Evolutionary conservation across 2,113 vertebrate genomes (phyloP).

Genomic region (Danionella cerebrum): DNA sequence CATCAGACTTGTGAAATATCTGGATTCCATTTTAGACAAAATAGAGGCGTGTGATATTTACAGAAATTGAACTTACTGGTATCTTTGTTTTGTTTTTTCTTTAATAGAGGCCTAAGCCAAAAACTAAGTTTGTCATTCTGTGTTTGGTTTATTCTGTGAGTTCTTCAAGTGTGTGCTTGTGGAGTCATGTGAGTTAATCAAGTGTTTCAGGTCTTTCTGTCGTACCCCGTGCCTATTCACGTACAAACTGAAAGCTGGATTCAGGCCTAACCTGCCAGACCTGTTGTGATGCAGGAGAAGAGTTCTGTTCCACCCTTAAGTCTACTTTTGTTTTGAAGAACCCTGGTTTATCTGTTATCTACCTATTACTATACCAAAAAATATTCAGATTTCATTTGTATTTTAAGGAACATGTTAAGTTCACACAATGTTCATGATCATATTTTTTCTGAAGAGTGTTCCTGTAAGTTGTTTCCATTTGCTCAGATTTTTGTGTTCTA

Average conservation of each 20-base stretch:
- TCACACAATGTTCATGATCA: too few species aligned
- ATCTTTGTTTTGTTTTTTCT: too few species aligned
- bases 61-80: too few species aligned
- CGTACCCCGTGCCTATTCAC: not conserved
- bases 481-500: too few species aligned
- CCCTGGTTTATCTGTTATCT: slow-evolving; percentile 33
- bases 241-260: slow-evolving; percentile 36
- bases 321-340: slow-evolving; percentile 51
- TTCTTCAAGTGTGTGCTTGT: slow-evolving; percentile 27
- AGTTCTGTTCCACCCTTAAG: slow-evolving; percentile 43
- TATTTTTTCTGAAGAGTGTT: too few species aligned
- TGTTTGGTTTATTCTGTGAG: slow-evolving; percentile 32
- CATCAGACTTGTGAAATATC: not conserved
- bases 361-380: slow-evolving; percentile 40
- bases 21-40: not conserved
- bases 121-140: too few species aligned
- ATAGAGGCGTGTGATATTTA: too few species aligned
- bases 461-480: too few species aligned
- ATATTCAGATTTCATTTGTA: too few species aligned
- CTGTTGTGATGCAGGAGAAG: slow-evolving; percentile 47
- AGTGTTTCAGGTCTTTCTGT: slow-evolving; percentile 45
- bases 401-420: too few species aligned
- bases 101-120: not conserved
- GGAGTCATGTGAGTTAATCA: slow-evolving; percentile 37
- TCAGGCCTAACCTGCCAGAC: slow-evolving; percentile 66